Base-by-base conservation (phyloP, 2,797 vertebrate species). In the Synanceia verrucosa region DNA sequence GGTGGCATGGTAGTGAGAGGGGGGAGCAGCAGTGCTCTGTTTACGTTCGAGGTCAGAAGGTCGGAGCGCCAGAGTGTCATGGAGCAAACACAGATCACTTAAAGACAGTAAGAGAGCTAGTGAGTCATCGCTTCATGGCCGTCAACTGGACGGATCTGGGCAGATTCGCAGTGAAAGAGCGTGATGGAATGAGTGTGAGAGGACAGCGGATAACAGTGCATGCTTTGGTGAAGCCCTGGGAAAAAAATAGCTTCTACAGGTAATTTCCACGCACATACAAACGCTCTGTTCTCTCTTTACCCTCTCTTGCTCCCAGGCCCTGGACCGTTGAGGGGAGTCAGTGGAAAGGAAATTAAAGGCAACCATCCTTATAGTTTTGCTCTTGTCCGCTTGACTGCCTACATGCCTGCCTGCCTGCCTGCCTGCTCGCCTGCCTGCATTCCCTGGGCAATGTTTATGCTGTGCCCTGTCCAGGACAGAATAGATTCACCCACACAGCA, bases 401-500 rank as follows among this genome's bases (percentile, higher is more conserved):
- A 78, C 78, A 56, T 86, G 87, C 86, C 75, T 76, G 83, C 83
- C 79, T 84, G 81, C 78, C n/a, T n/a, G n/a, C n/a, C n/a, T n/a
- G n/a, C n/a, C n/a, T n/a, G n/a, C 23, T 59, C 76, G 74, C 73
- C 69, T 89, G 85, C 79, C 70, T 90, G 85, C 64, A 62, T 90
- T 91, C 86, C 84, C 83, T 87, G 90, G 86, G 88, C 88, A 87
- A 89, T 91, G 91, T 93, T 93, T 92, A 91, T 91, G 90, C 87
- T 91, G 78, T 90, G 85, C 86, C 90, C 91, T 79, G 88, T 75
- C 78, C 79, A 72, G 87, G 85, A 93, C 82, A 93, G 90, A 93
- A 91, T 89, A 92, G 91, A 94, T 93, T 91, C 79, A 88, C 92
- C 88, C 93, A 94, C 90, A 89, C 91, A 93, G 93, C 93, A 93